These are phyloP conservation scores for Ormyrus labotus DNA, from an alignment of 2,888 invertebrate species.

Conservation along the genomic window DNA sequence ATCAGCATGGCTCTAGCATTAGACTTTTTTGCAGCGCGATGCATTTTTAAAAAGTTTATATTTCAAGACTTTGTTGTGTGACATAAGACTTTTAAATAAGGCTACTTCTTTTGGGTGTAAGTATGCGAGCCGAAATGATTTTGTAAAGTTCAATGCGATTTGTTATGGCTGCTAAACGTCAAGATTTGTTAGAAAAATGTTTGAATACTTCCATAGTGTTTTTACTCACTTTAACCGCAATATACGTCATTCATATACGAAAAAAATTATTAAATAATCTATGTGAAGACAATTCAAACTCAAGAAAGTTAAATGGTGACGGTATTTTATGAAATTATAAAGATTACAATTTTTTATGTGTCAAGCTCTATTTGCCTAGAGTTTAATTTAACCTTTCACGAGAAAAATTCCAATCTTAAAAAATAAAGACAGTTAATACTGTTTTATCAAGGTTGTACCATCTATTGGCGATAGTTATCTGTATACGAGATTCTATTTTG, in stretches of 20 bases:
- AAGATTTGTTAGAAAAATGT: conserved; percentile 43
- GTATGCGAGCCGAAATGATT: conserved; percentile 44
- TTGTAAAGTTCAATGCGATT: conserved; percentile 49
- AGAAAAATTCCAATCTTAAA: conserved; percentile 17
- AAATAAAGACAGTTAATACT: conserved; percentile 31
- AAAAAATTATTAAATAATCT: conserved; percentile 31
- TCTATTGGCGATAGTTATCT: conserved; percentile 54
- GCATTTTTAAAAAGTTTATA: conserved; percentile 53
- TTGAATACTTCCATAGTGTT: conserved; percentile 48
- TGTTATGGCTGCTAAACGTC: conserved; percentile 48
- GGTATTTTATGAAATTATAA: conserved; percentile 41
- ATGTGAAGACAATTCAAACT: conserved; percentile 9
- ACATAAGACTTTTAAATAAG: conserved; percentile 50
- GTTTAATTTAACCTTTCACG: conserved; percentile 28
- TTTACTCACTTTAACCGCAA: conserved; percentile 44
- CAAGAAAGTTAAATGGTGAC: conserved; percentile 31
- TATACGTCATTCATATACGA: conserved; percentile 54
- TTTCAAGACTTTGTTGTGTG: conserved; percentile 51
- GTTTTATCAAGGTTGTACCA: conserved; percentile 42
- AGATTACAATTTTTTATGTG: conserved; percentile 21
- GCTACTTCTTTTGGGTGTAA: conserved; percentile 43
- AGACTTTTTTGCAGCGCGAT: conserved; percentile 48
- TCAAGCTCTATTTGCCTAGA: conserved; percentile 30
- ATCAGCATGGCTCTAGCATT: conserved; percentile 51
- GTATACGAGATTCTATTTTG: conserved; percentile 65